Evolutionary conservation across 2,797 vertebrate genomes (phyloP).

Genomic region (Oreochromis grahami): DNA sequence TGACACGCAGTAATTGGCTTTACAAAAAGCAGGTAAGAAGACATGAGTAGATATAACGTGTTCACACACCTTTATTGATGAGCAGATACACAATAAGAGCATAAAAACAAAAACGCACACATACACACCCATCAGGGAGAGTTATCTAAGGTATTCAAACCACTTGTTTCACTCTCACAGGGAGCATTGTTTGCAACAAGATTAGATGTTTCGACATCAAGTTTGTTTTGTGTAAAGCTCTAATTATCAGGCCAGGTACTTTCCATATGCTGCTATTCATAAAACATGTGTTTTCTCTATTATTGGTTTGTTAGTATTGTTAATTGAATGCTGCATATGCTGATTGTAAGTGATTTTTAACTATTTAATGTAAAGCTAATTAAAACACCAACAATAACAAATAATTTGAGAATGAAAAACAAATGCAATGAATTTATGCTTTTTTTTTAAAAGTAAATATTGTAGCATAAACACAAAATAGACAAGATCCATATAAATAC

Average conservation of each 20-base stretch:
- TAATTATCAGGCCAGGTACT: not conserved
- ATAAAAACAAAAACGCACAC: not conserved
- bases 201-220: not conserved
- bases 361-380: not conserved
- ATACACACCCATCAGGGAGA: not conserved
- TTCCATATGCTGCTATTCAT: not conserved
- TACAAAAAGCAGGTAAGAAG: not conserved
- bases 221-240: not conserved
- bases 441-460: not conserved
- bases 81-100: conserved; percentile 14
- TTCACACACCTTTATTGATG: conserved; percentile 6
- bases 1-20: not conserved
- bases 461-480: not conserved
- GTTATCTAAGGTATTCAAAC: conserved; percentile 4
- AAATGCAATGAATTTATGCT: not conserved
- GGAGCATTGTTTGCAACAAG: not conserved
- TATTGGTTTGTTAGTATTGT: not conserved
- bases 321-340: not conserved
- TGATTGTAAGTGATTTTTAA: not conserved
- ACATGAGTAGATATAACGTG: conserved; percentile 10
- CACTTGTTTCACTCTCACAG: not conserved
- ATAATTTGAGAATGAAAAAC: not conserved
- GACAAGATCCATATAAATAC: not conserved
- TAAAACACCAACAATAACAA: not conserved
- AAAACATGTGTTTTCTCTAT: not conserved